A percentile compares a stretch with the other conserved stretches of the same genome.
These are phyloP conservation scores for Narcine bancroftii DNA, from an alignment of 2,113 vertebrate genomes.

Conservation along the genomic window DNA sequence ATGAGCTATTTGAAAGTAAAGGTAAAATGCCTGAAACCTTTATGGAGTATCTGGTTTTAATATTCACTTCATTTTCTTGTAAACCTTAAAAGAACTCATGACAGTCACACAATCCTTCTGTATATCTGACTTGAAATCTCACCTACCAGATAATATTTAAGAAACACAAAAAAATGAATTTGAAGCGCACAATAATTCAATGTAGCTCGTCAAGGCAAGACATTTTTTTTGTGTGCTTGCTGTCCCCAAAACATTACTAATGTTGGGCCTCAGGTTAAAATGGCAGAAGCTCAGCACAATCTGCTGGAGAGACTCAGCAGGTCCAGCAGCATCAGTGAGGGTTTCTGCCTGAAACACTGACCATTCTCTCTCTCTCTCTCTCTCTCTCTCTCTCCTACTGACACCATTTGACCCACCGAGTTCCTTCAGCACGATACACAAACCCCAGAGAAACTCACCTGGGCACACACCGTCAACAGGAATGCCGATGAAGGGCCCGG, in stretches of 20 bases:
- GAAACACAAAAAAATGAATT: neutral
- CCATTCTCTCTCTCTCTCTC: no score
- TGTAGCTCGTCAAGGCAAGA: neutral
- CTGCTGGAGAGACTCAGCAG: no score
- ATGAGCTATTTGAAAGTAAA: neutral
- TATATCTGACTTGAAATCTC: neutral
- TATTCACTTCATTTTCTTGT: neutral
- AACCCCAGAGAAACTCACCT: no score
- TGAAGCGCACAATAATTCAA: neutral
- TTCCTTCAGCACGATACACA: no score
- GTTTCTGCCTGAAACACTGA: no score
- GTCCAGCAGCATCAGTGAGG: no score
- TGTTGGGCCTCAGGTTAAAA: no score
- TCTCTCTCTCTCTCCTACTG: no score
- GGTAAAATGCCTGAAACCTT: neutral
- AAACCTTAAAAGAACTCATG: neutral
- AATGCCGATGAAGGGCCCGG: no score
- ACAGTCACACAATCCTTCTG: neutral
- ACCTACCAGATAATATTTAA: neutral
- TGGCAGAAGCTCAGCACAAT: no score
- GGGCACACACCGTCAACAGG: no score
- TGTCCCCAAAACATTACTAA: neutral
- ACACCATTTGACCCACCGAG: no score
- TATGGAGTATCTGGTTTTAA: slow-evolving; percentile 22
- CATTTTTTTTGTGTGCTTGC: neutral